Base-by-base conservation (phyloP, 2,113 vertebrate genomes). In the Peromyscus californicus region DNA sequence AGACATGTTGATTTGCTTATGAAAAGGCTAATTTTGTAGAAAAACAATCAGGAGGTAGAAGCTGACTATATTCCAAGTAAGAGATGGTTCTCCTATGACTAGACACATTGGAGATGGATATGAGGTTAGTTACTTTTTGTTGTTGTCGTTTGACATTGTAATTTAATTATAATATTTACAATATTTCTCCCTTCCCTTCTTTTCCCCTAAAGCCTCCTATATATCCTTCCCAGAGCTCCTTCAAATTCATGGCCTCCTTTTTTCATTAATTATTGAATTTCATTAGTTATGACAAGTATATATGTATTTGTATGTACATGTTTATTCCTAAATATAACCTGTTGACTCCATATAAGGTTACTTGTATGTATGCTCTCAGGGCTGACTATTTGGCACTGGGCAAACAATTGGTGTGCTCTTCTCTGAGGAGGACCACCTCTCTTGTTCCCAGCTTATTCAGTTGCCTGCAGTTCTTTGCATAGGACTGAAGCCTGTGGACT, bases 1-100 rank as follows among this genome's bases (percentile, higher is more conserved):
- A 74, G 48, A 82, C n/a, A 36, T 59, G 21, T 80, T 76, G 22
- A 54, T 70, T 86, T 88, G n/a, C 67, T 75, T 95, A 88, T 90
- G 80, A 26, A 59, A 57, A 78, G 70, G 29, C 26, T 72, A 87
- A 89, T 48, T 69, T 69, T 93, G 8, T 39, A 15, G 42, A 82
- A 86, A 36, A 85, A 39, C 1, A 93, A 11, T 61, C 13, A 70
- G 57, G 39, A 86, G 36, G 48, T 31, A 36, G 22, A 10, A 2
- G 0, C 48, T 80, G 0, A 80, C 29, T 79, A 17, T 45, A 21
- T 70, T 90, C 59, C 70, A 16, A 24, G 36, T 78, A 72, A 63
- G 87, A 88, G 51, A 33, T 57, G 5, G 45, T 70, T 75, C 51
- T 70, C 13, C 9, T 48, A 36, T 76, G 24, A 21, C 6, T 24